These are phyloP conservation scores for Agelastica alni DNA, from an alignment of 2,888 invertebrate species.

Conservation along the genomic window DNA sequence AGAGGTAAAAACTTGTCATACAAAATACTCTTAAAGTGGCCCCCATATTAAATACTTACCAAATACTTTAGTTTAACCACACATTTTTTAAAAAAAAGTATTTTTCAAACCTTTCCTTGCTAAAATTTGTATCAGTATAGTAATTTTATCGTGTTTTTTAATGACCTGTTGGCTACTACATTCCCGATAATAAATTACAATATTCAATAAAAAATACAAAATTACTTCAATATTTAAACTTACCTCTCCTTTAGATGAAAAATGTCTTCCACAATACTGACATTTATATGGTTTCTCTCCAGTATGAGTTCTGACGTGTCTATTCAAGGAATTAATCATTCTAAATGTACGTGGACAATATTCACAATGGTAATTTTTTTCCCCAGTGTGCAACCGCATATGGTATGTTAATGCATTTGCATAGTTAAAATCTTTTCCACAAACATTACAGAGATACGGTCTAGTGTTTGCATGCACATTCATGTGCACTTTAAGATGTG, in stretches of 20 bases:
- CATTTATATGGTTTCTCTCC: conserved; percentile 80
- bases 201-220: too few species aligned
- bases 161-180: too few species aligned
- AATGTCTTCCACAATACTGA: conserved; percentile 73
- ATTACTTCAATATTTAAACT: too few species aligned
- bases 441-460: conserved; percentile 76
- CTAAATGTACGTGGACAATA: conserved; percentile 41
- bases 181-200: too few species aligned
- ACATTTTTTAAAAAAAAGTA: too few species aligned
- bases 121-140: too few species aligned
- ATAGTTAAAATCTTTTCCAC: conserved; percentile 82
- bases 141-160: too few species aligned
- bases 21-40: too few species aligned
- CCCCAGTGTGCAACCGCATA: conserved; percentile 44
- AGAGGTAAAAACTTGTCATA: too few species aligned
- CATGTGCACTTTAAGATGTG: conserved; percentile 74
- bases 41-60: too few species aligned
- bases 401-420: conserved; percentile 60
- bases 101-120: too few species aligned
- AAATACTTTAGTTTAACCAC: too few species aligned
- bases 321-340: conserved; percentile 62
- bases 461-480: conserved; percentile 78
- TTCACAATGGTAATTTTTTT: conserved; percentile 43
- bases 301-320: conserved; percentile 80
- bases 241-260: conserved; percentile 70